Evolutionary conservation across 1,140 invertebrate genomes (phyloP), one percentile per base, ranked within the genome.

Genomic region (Orius insidiosus): DNA sequence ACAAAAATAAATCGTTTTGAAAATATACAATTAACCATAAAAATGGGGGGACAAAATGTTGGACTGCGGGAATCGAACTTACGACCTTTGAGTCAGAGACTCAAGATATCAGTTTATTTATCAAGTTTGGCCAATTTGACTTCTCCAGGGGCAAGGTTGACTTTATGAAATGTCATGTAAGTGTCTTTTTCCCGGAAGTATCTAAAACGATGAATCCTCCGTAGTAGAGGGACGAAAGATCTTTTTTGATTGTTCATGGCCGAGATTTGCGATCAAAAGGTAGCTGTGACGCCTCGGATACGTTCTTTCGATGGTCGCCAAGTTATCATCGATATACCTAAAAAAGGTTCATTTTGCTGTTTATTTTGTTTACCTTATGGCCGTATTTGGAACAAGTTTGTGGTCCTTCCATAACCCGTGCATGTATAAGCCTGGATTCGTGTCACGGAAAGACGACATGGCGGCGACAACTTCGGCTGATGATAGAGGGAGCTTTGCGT

Each of bases 211-310:
- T 68, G n/a, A 69, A 66, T 2, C 82, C 82, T 40, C 78, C 78
- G 53, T 82, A 86, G 58, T 78, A 80, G 55, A 76, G 68, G 1
- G 69, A 69, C 1, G 79, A 79, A 8, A 85, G 65, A 63, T 85
- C 80, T 44, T 74, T 71, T 1, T 64, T 69, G 35, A 76, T 67
- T 7, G 63, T 63, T 56, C 55, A 8, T 57, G 63, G 0, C 76
- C 76, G 5, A 84, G 63, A 64, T 85, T 85, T 2, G 72, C 72
- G 0, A 84, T 68, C 37, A 79, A 70, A 1, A 80, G 75, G 53
- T 75, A 83, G 2, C 76, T 72, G 55, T 80, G 76, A 44, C 79
- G 68, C 11, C 82, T 66, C 4, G 81, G 80, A 60, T 78, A 85
- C 68, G 72, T 79, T 32, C 81, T 66, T 53, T 84, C 78, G 35